phyloP scores from a whole-genome alignment of 2,888 invertebrate species.

The Dynastes tityus region DNA sequence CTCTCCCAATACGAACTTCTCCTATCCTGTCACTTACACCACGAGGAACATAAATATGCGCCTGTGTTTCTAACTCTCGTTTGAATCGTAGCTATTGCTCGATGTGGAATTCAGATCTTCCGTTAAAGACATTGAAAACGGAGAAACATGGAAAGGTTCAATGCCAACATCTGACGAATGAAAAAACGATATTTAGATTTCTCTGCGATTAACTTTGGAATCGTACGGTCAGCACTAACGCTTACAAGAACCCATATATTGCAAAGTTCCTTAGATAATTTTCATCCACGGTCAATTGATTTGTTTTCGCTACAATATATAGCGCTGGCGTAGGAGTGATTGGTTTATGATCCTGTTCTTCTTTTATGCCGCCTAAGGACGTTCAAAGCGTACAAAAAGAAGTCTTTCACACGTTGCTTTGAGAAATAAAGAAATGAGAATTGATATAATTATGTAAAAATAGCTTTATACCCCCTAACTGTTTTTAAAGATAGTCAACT shows the following conservation, averaged over 20 bases:
- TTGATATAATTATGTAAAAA: no score
- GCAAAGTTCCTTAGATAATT: background rate
- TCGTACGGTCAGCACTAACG: background rate
- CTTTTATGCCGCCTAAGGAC: no score
- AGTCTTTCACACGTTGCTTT: no score
- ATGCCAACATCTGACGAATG: background rate
- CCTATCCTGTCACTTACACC: conserved; percentile 44
- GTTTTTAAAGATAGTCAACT: no score
- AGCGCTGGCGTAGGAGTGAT: no score
- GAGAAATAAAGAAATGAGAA: no score
- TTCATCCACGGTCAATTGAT: no score
- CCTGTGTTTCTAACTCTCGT: background rate
- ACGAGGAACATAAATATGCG: conserved; percentile 47
- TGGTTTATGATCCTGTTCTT: no score
- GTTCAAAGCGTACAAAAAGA: no score
- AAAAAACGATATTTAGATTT: background rate
- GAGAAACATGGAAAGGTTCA: background rate
- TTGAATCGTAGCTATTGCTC: background rate
- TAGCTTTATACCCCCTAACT: no score
- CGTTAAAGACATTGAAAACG: background rate
- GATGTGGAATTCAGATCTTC: background rate
- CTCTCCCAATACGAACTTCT: conserved; percentile 29
- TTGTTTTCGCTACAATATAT: no score
- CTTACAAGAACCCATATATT: background rate
- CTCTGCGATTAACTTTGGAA: background rate